A percentile compares a stretch with the other conserved stretches of the same genome.
Evolutionary conservation across 1,140 invertebrate genomes (phyloP).

Genomic region (Apis florea): DNA sequence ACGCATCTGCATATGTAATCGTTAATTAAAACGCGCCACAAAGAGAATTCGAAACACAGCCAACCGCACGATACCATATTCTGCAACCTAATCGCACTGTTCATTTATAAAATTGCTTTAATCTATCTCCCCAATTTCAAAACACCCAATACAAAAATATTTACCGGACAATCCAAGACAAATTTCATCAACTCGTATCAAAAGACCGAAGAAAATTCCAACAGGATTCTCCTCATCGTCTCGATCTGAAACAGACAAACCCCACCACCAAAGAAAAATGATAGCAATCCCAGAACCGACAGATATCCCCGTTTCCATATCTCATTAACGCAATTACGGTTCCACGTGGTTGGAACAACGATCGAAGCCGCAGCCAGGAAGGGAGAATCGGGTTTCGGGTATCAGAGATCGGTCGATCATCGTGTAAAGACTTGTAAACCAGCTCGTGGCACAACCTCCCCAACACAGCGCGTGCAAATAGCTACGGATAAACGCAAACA

Average conservation of each 20-base stretch:
- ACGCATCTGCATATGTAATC: background rate
- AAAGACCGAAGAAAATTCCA: no score
- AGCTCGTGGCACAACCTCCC: slow-evolving; percentile 7
- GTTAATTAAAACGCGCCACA: background rate
- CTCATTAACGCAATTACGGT: background rate
- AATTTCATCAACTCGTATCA: no score
- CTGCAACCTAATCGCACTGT: background rate
- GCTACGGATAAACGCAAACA: slow-evolving; percentile 30
- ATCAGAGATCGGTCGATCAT: slow-evolving; percentile 33
- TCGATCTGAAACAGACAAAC: no score
- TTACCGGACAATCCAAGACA: background rate
- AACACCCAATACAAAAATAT: no score
- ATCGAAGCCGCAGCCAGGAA: slow-evolving; percentile 17
- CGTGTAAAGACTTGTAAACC: slow-evolving; percentile 57
- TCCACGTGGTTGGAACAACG: background rate
- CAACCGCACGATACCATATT: background rate
- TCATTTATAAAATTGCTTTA: background rate
- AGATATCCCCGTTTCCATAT: background rate
- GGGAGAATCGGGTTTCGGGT: slow-evolving; percentile 38
- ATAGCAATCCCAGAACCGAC: no score
- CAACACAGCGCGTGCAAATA: background rate
- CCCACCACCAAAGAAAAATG: no score
- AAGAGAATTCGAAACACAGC: background rate
- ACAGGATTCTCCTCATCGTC: no score
- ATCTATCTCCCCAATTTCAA: background rate